Percentiles rank a stretch among this genome's conserved stretches.
These are phyloP conservation scores for Branchellion lobata DNA, from an alignment of 2,888 invertebrate genomes.

Conservation along the genomic window DNA sequence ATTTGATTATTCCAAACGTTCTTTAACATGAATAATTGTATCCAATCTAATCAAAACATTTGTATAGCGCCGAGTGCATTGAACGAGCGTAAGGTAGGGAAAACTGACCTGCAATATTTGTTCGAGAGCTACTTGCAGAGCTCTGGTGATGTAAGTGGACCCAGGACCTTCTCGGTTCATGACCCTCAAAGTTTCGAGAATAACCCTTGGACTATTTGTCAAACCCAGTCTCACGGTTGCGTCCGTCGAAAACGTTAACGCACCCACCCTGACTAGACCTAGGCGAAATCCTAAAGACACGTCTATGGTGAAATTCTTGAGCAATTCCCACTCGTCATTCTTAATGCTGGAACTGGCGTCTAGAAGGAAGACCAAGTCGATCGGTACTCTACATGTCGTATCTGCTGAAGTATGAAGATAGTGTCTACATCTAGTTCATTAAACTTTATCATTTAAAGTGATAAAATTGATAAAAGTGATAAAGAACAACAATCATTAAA, in stretches of 20 bases:
- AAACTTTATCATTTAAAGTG: too few relatives aligned
- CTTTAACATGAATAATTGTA: neutral
- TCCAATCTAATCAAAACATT: neutral
- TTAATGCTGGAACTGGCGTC: slow-evolving; percentile 20
- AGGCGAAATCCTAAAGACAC: neutral
- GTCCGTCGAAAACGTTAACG: slow-evolving; percentile 3
- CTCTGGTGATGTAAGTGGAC: neutral
- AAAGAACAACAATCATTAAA: too few relatives aligned
- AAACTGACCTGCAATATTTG: neutral
- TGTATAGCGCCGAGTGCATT: too few relatives aligned
- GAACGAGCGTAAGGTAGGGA: neutral
- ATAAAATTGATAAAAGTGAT: too few relatives aligned
- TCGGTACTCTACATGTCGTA: neutral
- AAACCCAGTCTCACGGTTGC: neutral
- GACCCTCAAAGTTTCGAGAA: neutral
- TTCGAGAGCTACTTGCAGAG: neutral
- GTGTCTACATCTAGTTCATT: too few relatives aligned
- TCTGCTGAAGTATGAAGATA: neutral
- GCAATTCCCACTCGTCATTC: neutral
- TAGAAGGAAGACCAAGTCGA: slow-evolving; percentile 7
- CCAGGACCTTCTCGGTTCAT: neutral
- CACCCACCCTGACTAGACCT: neutral
- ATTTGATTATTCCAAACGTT: too few relatives aligned
- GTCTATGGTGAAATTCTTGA: slow-evolving; percentile 5
- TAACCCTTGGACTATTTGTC: neutral